Evolutionary conservation across 1,140 invertebrate species (phyloP).

Genomic region (Hylyphantes graminicola): DNA sequence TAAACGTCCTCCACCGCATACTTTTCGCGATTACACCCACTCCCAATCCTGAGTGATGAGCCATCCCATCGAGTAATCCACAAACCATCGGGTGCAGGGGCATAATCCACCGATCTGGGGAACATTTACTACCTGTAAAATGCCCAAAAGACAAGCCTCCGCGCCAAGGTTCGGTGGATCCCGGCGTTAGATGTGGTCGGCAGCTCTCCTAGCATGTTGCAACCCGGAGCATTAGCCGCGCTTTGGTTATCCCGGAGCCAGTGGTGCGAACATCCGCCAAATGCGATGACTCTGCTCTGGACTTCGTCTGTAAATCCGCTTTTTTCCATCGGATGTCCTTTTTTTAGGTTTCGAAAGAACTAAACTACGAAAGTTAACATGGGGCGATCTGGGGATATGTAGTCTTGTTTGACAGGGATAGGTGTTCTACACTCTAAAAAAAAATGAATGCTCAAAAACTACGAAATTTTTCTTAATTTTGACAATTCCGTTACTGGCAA

Average conservation of each 20-base stretch:
- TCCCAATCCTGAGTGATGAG: neutral
- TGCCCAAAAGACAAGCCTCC: neutral
- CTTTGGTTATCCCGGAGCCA: conserved; percentile 21
- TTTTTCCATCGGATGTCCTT: neutral
- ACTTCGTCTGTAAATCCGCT: conserved; percentile 50
- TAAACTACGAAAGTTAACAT: too few species aligned
- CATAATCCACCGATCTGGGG: neutral
- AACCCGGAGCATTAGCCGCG: conserved; percentile 36
- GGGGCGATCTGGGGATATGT: too few species aligned
- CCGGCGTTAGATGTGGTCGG: neutral
- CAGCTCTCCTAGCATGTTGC: conserved; percentile 5
- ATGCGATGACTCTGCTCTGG: neutral
- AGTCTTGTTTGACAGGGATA: too few species aligned
- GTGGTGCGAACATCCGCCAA: conserved; percentile 27
- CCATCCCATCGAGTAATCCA: neutral
- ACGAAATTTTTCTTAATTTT: too few species aligned
- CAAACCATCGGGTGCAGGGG: neutral
- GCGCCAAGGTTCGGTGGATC: neutral
- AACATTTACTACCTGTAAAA: conserved; percentile 14
- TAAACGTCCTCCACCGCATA: too few species aligned
- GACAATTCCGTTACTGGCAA: too few species aligned
- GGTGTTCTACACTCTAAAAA: too few species aligned
- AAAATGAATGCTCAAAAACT: too few species aligned
- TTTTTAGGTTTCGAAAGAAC: too few species aligned
- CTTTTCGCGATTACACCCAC: too few species aligned